phyloP scores from a whole-genome alignment of 2,113 vertebrate species.

The Otolemur garnettii region DNA sequence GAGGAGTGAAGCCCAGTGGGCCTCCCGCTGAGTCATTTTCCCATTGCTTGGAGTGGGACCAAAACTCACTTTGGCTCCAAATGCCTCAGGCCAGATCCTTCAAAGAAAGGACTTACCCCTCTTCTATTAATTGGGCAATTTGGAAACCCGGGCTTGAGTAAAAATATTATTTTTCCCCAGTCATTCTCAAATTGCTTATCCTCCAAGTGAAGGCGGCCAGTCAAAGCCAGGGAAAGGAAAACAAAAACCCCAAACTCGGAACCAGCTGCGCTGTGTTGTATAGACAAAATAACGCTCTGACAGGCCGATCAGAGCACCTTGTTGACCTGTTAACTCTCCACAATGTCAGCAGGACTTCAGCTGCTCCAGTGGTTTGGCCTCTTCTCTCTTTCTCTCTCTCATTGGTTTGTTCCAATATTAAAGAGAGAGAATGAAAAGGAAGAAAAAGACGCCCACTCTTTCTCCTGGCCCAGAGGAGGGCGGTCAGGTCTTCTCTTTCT shows the following conservation, averaged over 20 bases:
- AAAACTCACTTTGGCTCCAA: background rate
- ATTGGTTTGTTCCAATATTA: background rate
- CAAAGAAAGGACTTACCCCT: background rate
- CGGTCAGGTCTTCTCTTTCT: accelerated
- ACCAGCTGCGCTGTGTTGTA: conserved; percentile 65
- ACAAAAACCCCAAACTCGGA: conserved; percentile 41
- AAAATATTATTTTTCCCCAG: conserved; percentile 72
- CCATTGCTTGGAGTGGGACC: background rate
- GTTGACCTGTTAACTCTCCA: background rate
- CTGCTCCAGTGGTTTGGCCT: background rate
- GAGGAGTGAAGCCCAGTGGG: accelerated
- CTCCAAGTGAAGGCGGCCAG: conserved; percentile 44
- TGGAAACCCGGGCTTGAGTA: conserved; percentile 61
- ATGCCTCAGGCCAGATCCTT: conserved; percentile 44
- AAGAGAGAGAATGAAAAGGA: background rate
- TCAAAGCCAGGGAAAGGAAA: conserved; percentile 66
- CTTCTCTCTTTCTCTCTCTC: no score
- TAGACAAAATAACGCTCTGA: conserved; percentile 77
- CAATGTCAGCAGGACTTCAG: background rate
- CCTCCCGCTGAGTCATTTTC: background rate
- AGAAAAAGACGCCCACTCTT: accelerated
- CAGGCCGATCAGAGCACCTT: background rate
- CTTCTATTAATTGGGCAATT: conserved; percentile 56
- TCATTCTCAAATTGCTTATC: conserved; percentile 75
- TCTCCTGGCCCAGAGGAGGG: background rate